These are phyloP conservation scores for Etheostoma cragini DNA, from an alignment of 2,113 vertebrate species.

Conservation along the genomic window DNA sequence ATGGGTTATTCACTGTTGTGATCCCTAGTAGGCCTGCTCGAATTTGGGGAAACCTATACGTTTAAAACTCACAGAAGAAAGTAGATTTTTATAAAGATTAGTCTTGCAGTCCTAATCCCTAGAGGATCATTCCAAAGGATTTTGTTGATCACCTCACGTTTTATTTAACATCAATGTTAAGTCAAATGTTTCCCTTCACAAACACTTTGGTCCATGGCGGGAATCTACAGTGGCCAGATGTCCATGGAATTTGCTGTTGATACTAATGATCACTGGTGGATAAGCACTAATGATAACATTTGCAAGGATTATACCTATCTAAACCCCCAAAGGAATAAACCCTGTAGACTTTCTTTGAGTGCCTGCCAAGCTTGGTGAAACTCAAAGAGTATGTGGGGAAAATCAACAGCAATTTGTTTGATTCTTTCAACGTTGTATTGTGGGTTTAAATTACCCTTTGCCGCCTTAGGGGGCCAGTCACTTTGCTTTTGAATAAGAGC, in stretches of 20 bases:
- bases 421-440: neutral
- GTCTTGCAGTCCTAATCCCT: too few species aligned
- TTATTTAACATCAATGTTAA: neutral
- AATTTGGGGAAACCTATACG: too few species aligned
- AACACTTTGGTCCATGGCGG: neutral
- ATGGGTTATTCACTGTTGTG: conserved; percentile 3
- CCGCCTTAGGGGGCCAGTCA: neutral
- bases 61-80: too few species aligned
- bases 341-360: neutral
- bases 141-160: neutral
- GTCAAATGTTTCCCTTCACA: neutral
- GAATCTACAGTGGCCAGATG: neutral
- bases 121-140: neutral
- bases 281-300: neutral
- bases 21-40: neutral
- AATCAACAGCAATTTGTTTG: neutral
- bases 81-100: too few species aligned
- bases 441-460: conserved; percentile 1
- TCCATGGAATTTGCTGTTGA: neutral
- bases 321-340: neutral
- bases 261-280: neutral
- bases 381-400: neutral
- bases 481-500: neutral
- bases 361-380: neutral
- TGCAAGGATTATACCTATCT: neutral